Base-by-base conservation (phyloP, 2,113 vertebrate genomes). In the Corythoichthys haematopterus region DNA sequence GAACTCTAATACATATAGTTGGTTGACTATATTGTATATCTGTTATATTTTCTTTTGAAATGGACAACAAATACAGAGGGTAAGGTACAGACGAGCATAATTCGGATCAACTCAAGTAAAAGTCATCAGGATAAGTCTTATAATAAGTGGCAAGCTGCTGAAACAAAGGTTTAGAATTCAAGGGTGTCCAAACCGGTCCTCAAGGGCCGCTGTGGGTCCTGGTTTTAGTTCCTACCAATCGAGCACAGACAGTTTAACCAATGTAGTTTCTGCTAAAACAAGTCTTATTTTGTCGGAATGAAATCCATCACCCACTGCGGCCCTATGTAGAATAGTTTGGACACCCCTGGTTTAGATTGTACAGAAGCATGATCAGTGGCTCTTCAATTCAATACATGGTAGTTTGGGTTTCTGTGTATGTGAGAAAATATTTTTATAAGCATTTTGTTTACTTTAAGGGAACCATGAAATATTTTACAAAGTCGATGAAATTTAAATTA, bases 1-100 rank as follows among this genome's bases (percentile, higher is more conserved):
- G 66, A 76, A 35, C 28, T 35, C 75, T 85, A 72, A 84, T 65
- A 76, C 65, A 75, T 84, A 81, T 76, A 80, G 68, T 80, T 82
- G 75, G 73, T 82, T 76, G 75, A 33, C 67, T 82, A 72, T 71
- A 28, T 28, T 28, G 20, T 28, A 64, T 65, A 81, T 85, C 75
- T 28, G n/a, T 6, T 28, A 78, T 65, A 74, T 55, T 70, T 72
- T n/a, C 46, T 68, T 70, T 52, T 47, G 47, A 68, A 62, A 62
- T 74, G n/a, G 68, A 78, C 36, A 40, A 73, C 3, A 68, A 52
- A 68, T 45, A 64, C n/a, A 47, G 43, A 73, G 51, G 15, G 14
- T 61, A 47, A 37, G 35, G 20, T 69, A 56, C 57, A 77, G 28
- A 69, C 48, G 9, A 2, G 0, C 45, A 66, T 10, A 46, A 6